Base-by-base conservation (phyloP, 1,140 invertebrate species). In the Diprion similis region DNA sequence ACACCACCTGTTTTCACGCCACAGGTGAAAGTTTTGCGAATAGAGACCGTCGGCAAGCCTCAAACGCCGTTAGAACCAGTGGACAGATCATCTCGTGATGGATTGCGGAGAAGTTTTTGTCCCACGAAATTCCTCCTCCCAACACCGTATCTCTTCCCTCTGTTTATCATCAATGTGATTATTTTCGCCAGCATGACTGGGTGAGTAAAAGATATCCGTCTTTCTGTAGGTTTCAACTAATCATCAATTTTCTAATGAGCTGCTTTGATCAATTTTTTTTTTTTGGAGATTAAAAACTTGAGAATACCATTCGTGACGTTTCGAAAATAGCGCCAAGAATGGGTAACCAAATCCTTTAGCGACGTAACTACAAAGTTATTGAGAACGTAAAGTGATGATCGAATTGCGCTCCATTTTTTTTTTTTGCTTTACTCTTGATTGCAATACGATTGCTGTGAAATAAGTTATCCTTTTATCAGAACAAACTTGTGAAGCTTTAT, bases 171-270 rank as follows among this genome's bases (percentile, higher is more conserved):
- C 47, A 79, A 78, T 76, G 79, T 85, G 65, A 80, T 88, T n/a
- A 86, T 87, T 77, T 88, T 89, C 78, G 82, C 80, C 64, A 83
- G 81, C 72, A 85, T 87, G 83, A 51, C 86, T 47, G 85, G 83
- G 87, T 87, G 80, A 80, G 81, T 78, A 73, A 59, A 59, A 4
- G 4, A 37, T 37, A 37, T 37, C 24, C 2, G 2, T 37, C 24
- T 37, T 37, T 37, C 1, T 37, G 24, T 37, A 37, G 24, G 6
- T 37, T 37, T 37, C 24, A 37, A 37, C 1, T 37, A 37, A 1
- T 37, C 24, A 6, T 1, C 24, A 6, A 37, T 76, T 70, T 59
- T 51, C n/a, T 19, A 15, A 47, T 68, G 15, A 68, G 59, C 46
- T n/a, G n/a, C 17, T 17, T 17, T n/a, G n/a, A n/a, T n/a, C n/a